Evolutionary conservation across 2,888 invertebrate species (phyloP).

Genomic region (Hydraecia micacea): DNA sequence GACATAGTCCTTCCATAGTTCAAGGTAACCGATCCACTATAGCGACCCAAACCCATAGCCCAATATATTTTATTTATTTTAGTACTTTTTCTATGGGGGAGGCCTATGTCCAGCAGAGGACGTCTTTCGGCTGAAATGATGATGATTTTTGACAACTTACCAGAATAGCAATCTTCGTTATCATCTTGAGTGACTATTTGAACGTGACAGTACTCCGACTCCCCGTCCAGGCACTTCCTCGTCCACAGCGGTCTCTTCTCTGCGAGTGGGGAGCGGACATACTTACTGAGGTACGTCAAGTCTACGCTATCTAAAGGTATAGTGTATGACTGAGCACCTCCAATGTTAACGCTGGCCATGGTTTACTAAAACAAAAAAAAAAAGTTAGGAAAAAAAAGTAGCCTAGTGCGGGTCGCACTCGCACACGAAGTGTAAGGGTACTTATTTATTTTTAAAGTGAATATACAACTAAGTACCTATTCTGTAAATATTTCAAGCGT

Average conservation of each 20-base stretch:
- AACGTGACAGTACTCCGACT: conserved; percentile 33
- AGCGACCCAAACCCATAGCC: too few species aligned
- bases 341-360: not conserved
- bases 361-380: not conserved
- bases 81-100: too few species aligned
- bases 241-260: conserved; percentile 31
- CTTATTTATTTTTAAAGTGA: too few species aligned
- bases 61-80: too few species aligned
- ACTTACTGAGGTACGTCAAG: conserved; percentile 22
- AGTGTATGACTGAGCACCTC: not conserved
- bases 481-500: too few species aligned
- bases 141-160: conserved; percentile 22
- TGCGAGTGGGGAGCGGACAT: not conserved
- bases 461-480: too few species aligned
- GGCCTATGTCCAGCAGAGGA: too few species aligned
- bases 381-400: not conserved
- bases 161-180: conserved; percentile 29
- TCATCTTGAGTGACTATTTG: not conserved
- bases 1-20: too few species aligned
- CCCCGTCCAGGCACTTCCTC: conserved; percentile 27
- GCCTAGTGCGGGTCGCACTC: not conserved
- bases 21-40: too few species aligned
- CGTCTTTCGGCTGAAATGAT: too few species aligned
- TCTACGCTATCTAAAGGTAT: conserved; percentile 42
- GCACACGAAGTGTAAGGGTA: too few species aligned